phyloP scores from a whole-genome alignment of 1,140 invertebrate species.

The Rhynchophorus ferrugineus region DNA sequence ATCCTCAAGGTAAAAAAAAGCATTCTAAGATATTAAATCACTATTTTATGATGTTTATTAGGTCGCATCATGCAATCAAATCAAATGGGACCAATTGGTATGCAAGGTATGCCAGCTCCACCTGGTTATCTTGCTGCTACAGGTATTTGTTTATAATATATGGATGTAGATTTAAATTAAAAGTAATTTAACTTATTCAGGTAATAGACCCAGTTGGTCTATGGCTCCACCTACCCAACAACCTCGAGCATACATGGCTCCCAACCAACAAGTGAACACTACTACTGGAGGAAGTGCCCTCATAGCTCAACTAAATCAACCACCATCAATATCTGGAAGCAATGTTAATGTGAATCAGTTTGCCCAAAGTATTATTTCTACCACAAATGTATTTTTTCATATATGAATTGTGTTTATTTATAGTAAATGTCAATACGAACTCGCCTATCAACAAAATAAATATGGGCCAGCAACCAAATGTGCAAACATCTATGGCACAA shows the following conservation, averaged over 20 bases:
- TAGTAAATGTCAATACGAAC: slow-evolving; percentile 15
- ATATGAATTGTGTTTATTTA: too few species aligned
- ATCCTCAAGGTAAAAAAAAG: slow-evolving; percentile 18
- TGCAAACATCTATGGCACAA: slow-evolving; percentile 22
- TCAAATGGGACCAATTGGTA: slow-evolving; percentile 37
- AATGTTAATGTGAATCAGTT: slow-evolving; percentile 44
- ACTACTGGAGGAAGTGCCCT: slow-evolving; percentile 48
- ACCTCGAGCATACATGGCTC: slow-evolving; percentile 12
- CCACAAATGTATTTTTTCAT: too few species aligned
- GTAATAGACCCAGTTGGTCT: slow-evolving; percentile 27
- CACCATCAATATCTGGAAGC: slow-evolving; percentile 47
- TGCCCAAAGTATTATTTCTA: slow-evolving; percentile 41
- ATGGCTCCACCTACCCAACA: slow-evolving; percentile 38
- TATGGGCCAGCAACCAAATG: slow-evolving; percentile 17
- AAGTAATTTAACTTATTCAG: background rate
- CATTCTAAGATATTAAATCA: background rate
- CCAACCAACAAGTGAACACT: slow-evolving; percentile 37
- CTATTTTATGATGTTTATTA: background rate
- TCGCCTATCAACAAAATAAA: slow-evolving; percentile 25
- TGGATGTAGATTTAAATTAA: background rate
- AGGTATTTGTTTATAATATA: slow-evolving; percentile 6
- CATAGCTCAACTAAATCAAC: slow-evolving; percentile 62
- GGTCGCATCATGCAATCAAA: slow-evolving; percentile 32
- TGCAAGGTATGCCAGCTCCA: slow-evolving; percentile 45
- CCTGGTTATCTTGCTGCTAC: slow-evolving; percentile 43